A percentile compares a stretch with the other conserved stretches of the same genome.
Conservation (phyloP, 2,888 invertebrate species). For the Miltochrista miniata region DNA sequence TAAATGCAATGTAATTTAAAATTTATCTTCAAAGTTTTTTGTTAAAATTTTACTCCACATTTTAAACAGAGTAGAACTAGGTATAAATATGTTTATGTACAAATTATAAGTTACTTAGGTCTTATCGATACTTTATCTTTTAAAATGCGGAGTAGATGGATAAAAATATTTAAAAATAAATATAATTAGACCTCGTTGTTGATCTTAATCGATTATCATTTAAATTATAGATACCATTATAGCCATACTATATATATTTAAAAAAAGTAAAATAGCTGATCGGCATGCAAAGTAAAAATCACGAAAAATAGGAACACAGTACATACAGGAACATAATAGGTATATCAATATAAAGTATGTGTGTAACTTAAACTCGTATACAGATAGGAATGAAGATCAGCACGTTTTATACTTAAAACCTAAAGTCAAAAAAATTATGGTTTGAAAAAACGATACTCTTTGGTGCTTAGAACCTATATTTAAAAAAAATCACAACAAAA, state of each 20-base stretch:
- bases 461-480: conserved; percentile 67
- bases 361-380: conserved; percentile 57
- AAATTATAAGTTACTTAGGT: background rate
- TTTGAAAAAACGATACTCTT: conserved; percentile 67
- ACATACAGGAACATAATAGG: conserved; percentile 45
- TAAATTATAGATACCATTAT: conserved; percentile 17
- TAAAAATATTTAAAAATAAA: background rate
- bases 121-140: background rate
- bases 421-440: conserved; percentile 60
- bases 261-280: conserved; percentile 47
- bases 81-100: background rate
- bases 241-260: conserved; percentile 26
- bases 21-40: conserved; percentile 55
- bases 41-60: conserved; percentile 17
- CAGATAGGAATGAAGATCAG: conserved; percentile 53
- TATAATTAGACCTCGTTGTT: conserved; percentile 6
- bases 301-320: conserved; percentile 44
- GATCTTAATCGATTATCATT: conserved; percentile 6
- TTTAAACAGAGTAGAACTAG: conserved; percentile 1
- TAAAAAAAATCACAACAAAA: conserved; percentile 67
- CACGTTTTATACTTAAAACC: conserved; percentile 49
- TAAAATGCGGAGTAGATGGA: conserved; percentile 5
- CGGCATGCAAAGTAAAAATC: conserved; percentile 64
- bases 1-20: conserved; percentile 24
- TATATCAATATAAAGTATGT: conserved; percentile 36